Evolutionary conservation across 2,888 invertebrate genomes (phyloP).

Genomic region (Dinocampus coccinellae): DNA sequence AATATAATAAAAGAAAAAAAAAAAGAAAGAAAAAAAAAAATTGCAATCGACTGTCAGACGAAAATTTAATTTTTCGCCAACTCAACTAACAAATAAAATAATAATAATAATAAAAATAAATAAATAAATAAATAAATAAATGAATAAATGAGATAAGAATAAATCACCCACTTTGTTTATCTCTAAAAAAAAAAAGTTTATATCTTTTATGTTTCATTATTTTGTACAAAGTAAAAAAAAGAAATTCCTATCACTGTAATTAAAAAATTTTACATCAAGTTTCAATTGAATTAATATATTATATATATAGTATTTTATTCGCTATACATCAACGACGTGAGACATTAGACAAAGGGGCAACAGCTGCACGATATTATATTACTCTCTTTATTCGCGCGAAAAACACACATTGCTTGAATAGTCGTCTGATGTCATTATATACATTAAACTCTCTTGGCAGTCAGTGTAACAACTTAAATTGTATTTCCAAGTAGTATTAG

Average conservation of each 20-base stretch:
- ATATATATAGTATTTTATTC: not conserved
- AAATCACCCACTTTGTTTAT: no score
- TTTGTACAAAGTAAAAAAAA: no score
- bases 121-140: no score
- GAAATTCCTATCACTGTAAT: no score
- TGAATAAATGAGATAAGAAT: no score
- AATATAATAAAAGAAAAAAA: not conserved
- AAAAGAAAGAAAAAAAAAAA: not conserved
- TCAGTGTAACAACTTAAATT: not conserved
- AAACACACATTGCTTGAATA: not conserved
- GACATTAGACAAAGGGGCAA: conserved; percentile 46
- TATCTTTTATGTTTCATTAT: no score
- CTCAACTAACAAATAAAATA: not conserved
- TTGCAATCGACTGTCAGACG: not conserved
- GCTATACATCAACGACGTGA: conserved; percentile 38
- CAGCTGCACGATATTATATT: conserved; percentile 35
- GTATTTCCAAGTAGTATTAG: not conserved
- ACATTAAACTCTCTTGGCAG: not conserved
- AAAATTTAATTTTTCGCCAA: not conserved
- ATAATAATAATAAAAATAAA: not conserved
- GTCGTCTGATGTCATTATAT: not conserved
- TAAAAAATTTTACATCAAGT: not conserved
- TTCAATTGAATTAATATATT: not conserved
- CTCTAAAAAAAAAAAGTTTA: no score
- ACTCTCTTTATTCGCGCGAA: conserved; percentile 28